These are phyloP conservation scores for Ophion slaviceki DNA, from an alignment of 2,888 invertebrate genomes.

Conservation along the genomic window DNA sequence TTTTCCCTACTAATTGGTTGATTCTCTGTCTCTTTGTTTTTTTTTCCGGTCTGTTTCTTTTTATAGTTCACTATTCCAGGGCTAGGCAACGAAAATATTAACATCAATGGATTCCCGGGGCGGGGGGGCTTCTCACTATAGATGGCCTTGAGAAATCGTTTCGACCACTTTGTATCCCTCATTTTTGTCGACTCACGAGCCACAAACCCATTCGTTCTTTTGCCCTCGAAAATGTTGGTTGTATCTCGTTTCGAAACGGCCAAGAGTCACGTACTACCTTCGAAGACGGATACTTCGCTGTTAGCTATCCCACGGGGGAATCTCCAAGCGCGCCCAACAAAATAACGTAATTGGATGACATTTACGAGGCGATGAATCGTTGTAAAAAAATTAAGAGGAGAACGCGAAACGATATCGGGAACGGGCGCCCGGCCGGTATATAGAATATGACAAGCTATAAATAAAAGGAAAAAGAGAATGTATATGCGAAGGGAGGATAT, in stretches of 20 bases:
- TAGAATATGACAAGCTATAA: slow-evolving; percentile 36
- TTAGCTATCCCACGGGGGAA: background rate
- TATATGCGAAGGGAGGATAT: slow-evolving; percentile 25
- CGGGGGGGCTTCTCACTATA: slow-evolving; percentile 1
- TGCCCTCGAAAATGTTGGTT: background rate
- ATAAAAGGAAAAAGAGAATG: slow-evolving; percentile 18
- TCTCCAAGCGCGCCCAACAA: slow-evolving; percentile 1
- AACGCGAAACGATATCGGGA: background rate
- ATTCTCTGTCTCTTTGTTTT: background rate
- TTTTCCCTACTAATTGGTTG: slow-evolving; percentile 9
- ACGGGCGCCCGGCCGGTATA: slow-evolving; percentile 10
- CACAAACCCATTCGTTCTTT: background rate
- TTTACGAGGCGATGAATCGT: background rate
- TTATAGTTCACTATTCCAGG: background rate
- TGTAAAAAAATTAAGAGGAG: background rate
- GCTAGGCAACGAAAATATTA: background rate
- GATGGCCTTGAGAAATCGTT: slow-evolving; percentile 18
- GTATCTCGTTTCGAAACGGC: background rate
- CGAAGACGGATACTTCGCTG: background rate
- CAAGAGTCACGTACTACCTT: background rate
- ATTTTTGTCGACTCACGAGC: background rate
- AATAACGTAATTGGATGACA: background rate
- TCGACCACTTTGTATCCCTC: background rate
- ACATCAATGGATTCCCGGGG: slow-evolving; percentile 9
- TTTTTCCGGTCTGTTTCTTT: slow-evolving; percentile 1